Percentiles rank a stretch among this genome's conserved stretches.
phyloP scores from a whole-genome alignment of 2,797 vertebrate genomes.

The Sphenodon punctatus region DNA sequence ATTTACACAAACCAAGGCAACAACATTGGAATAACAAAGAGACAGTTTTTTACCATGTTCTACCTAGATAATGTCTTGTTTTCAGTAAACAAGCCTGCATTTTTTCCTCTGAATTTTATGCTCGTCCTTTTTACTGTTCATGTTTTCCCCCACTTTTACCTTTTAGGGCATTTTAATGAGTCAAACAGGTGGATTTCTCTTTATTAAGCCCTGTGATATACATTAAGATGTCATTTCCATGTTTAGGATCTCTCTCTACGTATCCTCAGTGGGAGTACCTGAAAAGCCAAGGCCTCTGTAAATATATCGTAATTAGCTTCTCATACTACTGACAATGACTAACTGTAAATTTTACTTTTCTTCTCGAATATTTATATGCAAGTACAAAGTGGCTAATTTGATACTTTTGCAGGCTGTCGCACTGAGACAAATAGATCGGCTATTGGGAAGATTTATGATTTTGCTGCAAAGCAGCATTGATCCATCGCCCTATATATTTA shows the following conservation, averaged over 20 bases:
- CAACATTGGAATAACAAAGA: neutral
- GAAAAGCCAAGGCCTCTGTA: neutral
- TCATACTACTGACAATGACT: neutral
- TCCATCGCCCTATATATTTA: neutral
- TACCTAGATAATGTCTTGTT: neutral
- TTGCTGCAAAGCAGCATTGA: neutral
- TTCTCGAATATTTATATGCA: neutral
- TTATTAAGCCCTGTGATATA: neutral
- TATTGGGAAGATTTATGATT: neutral
- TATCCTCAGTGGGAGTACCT: neutral
- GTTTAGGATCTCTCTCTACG: neutral
- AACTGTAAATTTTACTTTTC: neutral
- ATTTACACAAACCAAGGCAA: neutral
- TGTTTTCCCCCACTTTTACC: too few species aligned
- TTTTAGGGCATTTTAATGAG: neutral
- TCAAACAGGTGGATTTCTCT: neutral
- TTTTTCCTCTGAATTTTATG: too few species aligned
- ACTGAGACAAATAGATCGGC: neutral
- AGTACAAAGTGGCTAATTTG: neutral
- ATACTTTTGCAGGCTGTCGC: neutral
- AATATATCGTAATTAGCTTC: neutral
- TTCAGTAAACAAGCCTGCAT: neutral
- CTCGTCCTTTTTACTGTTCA: too few species aligned
- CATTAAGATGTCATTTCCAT: neutral
- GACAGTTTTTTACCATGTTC: neutral